Base-by-base conservation (phyloP, 1,140 invertebrate genomes). In the Hycleus cichorii region DNA sequence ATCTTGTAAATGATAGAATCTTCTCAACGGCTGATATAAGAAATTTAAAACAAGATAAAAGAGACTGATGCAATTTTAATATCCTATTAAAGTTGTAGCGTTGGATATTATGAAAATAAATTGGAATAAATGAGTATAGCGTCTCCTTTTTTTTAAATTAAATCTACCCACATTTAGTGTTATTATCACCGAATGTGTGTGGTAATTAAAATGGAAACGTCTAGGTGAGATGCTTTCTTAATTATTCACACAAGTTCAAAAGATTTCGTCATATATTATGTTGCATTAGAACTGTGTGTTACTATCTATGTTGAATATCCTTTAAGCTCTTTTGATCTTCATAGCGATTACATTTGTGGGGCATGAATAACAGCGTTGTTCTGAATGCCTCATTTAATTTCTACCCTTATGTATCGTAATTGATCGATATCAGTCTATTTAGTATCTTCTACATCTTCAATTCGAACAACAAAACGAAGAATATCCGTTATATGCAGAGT, bases 271-370 rank as follows among this genome's bases (percentile, higher is more conserved):
- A 53, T 53, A 53, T 53, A 53, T 53, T 38, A 53, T 53, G 51
- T 45, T 44, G 51, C 51, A 53, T 53, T 53, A 53, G 39, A 32
- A 32, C 32, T 7, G 32, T 2, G 18, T 40, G 39, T 18, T 52
- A 45, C 43, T 53, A 53, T 53, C 51, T 46, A 53, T 46, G 51
- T 53, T 53, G 51, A 53, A 53, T 53, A 53, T 53, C 42, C 51
- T 42, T 46, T 53, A 53, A 53, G 51, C 51, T 45, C 51, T 53
- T 53, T 53, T 53, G 51, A 53, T 53, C 51, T 53, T 53, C 44
- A 53, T 42, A 53, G 51, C 51, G 51, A 53, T 53, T 53, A 53
- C 51, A 53, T 53, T 45, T 53, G 51, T 45, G 51, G 51, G 7
- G 7, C 45, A 42, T 53, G 51, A 53, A 53, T 53, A 32, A 52